phyloP scores from a whole-genome alignment of 1,140 invertebrate genomes.

The Vollenhovia emeryi region DNA sequence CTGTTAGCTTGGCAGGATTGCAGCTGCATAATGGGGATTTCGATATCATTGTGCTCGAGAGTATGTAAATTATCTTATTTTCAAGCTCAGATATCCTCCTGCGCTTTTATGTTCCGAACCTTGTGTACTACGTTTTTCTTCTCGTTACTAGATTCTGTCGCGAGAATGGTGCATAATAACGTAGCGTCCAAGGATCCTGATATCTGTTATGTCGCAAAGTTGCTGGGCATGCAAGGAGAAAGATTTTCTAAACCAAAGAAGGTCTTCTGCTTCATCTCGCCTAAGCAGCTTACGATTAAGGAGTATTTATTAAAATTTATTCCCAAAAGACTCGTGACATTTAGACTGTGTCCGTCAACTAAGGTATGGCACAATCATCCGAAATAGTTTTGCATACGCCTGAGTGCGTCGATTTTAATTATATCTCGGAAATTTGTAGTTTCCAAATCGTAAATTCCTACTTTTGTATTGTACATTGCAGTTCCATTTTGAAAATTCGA shows the following conservation, averaged over 20 bases:
- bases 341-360: conserved; percentile 96
- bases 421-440: background rate
- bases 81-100: background rate
- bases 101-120: background rate
- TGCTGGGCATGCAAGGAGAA: conserved; percentile 90
- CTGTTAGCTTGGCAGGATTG: conserved; percentile 91
- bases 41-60: conserved; percentile 95
- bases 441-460: no score
- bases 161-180: conserved; percentile 94
- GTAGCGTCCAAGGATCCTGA: conserved; percentile 93
- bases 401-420: background rate
- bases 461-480: conserved; percentile 78
- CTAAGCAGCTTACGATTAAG: conserved; percentile 96
- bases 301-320: conserved; percentile 97
- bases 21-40: conserved; percentile 96
- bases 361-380: conserved; percentile 87
- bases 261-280: conserved; percentile 94
- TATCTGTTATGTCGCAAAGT: conserved; percentile 94
- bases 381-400: background rate
- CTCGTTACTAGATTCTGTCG: conserved; percentile 89
- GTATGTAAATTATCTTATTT: conserved; percentile 86
- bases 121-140: background rate
- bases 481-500: conserved; percentile 87
- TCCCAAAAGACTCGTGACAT: conserved; percentile 96
- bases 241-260: conserved; percentile 91